A percentile compares a stretch with the other conserved stretches of the same genome.
These are phyloP conservation scores for Spatula versicolor DNA, from an alignment of 2,797 vertebrate genomes.

Conservation along the genomic window DNA sequence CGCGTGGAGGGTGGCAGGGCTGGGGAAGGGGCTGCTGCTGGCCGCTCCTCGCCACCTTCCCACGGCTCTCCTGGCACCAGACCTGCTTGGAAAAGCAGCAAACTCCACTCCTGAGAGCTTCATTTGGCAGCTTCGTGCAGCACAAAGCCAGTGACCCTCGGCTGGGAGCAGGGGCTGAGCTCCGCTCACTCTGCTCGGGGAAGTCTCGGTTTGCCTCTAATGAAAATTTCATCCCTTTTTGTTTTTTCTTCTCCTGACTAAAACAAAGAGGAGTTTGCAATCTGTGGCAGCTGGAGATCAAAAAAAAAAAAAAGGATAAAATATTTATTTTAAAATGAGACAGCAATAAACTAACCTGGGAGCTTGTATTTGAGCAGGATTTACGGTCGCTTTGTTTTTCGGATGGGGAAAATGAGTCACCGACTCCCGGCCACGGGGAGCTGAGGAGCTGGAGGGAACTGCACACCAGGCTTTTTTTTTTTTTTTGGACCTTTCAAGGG, in stretches of 20 bases:
- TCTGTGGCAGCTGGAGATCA: not conserved
- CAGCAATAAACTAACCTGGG: not conserved
- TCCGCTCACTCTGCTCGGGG: fast-evolving
- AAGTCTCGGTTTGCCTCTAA: not conserved
- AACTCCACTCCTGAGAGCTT: not conserved
- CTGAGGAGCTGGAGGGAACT: not conserved
- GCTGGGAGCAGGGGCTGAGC: not conserved
- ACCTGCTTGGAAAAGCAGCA: not conserved
- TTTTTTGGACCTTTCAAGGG: not conserved
- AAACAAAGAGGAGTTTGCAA: not conserved
- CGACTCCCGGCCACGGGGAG: not conserved
- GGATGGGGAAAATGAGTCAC: not conserved
- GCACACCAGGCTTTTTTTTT: no score
- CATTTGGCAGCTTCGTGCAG: not conserved
- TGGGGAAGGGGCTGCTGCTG: not conserved
- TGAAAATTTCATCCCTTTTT: not conserved
- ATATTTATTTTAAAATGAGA: not conserved
- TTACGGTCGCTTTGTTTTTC: not conserved
- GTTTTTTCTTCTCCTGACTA: not conserved
- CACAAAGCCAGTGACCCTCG: not conserved
- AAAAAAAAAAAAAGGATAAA: not conserved
- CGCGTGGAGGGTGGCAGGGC: not conserved
- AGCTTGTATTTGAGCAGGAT: not conserved
- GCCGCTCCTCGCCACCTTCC: not conserved
- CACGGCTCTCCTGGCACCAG: not conserved